Percentiles rank a stretch among this genome's conserved stretches.
Evolutionary conservation across 2,113 vertebrate genomes (phyloP).

Genomic region (Forbesichthys agassizii): DNA sequence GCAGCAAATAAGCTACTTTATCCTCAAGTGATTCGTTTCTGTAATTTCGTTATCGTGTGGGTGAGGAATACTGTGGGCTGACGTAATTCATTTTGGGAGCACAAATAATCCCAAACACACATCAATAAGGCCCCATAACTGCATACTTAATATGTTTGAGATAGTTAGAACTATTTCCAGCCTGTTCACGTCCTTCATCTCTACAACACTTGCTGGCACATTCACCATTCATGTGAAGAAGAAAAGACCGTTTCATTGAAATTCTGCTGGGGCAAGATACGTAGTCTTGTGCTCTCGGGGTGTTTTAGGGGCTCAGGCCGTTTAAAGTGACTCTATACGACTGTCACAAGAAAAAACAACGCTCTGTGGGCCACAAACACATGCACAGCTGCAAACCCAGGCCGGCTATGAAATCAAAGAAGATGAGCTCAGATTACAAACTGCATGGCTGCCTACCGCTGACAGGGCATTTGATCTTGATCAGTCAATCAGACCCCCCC

Average conservation of each 20-base stretch:
- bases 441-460: constrained; percentile 51
- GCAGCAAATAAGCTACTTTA: neutral
- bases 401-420: constrained; percentile 16
- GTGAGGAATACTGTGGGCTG: constrained; percentile 4
- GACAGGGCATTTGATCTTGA: constrained; percentile 73
- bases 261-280: too few species aligned
- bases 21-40: constrained; percentile 17
- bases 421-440: constrained; percentile 47
- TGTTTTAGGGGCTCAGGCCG: too few species aligned
- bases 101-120: constrained; percentile 2
- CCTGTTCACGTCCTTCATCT: neutral
- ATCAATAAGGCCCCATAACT: constrained; percentile 4
- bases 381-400: constrained; percentile 9
- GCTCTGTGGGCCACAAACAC: too few species aligned
- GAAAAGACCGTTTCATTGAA: too few species aligned
- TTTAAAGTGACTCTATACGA: too few species aligned
- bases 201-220: too few species aligned
- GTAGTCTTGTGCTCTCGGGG: too few species aligned
- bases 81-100: constrained; percentile 18
- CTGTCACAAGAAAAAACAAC: too few species aligned
- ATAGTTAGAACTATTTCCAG: constrained; percentile 10
- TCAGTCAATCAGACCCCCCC: constrained; percentile 47
- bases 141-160: constrained; percentile 11
- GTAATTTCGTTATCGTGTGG: constrained; percentile 19
- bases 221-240: too few species aligned